Evolutionary conservation across 2,888 invertebrate genomes (phyloP).

Genomic region (Bembecia ichneumoniformis): DNA sequence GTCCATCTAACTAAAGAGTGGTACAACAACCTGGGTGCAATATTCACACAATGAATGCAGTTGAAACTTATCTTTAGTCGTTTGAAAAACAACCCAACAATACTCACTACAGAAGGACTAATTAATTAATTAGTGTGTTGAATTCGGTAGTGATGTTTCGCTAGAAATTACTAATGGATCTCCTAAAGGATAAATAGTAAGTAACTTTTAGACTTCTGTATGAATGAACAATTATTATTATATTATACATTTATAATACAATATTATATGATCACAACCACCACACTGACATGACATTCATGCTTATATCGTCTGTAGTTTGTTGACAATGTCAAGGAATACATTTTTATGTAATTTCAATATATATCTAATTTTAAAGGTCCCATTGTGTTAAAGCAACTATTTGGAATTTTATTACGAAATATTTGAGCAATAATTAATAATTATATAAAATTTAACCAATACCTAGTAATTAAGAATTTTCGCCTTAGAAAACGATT

Average conservation of each 20-base stretch:
- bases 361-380: background rate
- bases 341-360: background rate
- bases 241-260: background rate
- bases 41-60: conserved; percentile 16
- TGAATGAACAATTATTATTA: no score
- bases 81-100: no score
- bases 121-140: no score
- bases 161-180: no score
- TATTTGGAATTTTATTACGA: background rate
- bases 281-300: conserved; percentile 47
- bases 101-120: no score
- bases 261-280: conserved; percentile 37
- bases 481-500: no score
- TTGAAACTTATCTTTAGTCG: no score
- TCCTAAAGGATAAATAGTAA: no score
- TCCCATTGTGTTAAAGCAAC: background rate
- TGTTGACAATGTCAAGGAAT: conserved; percentile 26
- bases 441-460: background rate
- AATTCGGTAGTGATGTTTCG: no score
- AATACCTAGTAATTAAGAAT: no score
- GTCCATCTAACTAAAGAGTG: conserved; percentile 18
- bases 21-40: conserved; percentile 17
- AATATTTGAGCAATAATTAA: background rate
- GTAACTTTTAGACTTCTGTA: no score
- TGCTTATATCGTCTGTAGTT: conserved; percentile 33